These are phyloP conservation scores for Mus spretus DNA, from an alignment of 2,797 vertebrate genomes.

Conservation along the genomic window DNA sequence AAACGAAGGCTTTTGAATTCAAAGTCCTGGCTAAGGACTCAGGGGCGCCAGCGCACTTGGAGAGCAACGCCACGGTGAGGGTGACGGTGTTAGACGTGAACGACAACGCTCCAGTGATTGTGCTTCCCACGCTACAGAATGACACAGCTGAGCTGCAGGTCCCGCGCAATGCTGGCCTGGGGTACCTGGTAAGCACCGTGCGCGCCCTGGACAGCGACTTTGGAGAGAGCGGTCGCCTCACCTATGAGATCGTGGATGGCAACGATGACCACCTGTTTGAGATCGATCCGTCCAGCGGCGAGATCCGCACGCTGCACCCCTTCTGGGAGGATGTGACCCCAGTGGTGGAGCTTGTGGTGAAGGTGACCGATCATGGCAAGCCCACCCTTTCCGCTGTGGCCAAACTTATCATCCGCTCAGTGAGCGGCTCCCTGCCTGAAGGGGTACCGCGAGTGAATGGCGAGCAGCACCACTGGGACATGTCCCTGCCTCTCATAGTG, in stretches of 20 bases:
- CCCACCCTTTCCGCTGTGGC: constrained; percentile 96
- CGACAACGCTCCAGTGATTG: constrained; percentile 98
- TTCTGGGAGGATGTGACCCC: constrained; percentile 98
- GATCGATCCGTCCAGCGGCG: constrained; percentile 96
- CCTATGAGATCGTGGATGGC: constrained; percentile 98
- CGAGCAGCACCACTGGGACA: constrained; percentile 97
- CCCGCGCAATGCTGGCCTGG: constrained; percentile 97
- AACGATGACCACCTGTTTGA: constrained; percentile 99
- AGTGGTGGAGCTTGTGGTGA: constrained; percentile 96
- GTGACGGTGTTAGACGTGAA: constrained; percentile 98
- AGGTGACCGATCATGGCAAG: constrained; percentile 98
- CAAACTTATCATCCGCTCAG: constrained; percentile 94
- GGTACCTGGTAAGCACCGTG: constrained; percentile 97
- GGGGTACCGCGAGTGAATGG: constrained; percentile 96
- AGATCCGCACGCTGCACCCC: constrained; percentile 96
- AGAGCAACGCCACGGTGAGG: constrained; percentile 97
- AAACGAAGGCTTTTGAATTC: constrained; percentile 99
- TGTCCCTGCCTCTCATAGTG: constrained; percentile 98
- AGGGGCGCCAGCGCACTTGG: constrained; percentile 95
- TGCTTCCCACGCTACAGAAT: constrained; percentile 96
- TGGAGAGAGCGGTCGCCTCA: constrained; percentile 98
- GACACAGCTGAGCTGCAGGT: constrained; percentile 99
- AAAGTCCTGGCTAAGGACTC: constrained; percentile 98
- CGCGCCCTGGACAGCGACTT: constrained; percentile 98
- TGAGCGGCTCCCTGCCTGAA: constrained; percentile 93